Evolutionary conservation across 2,888 invertebrate genomes (phyloP), one percentile per base, ranked within the genome.

Genomic region (Chloroclysta siterata): DNA sequence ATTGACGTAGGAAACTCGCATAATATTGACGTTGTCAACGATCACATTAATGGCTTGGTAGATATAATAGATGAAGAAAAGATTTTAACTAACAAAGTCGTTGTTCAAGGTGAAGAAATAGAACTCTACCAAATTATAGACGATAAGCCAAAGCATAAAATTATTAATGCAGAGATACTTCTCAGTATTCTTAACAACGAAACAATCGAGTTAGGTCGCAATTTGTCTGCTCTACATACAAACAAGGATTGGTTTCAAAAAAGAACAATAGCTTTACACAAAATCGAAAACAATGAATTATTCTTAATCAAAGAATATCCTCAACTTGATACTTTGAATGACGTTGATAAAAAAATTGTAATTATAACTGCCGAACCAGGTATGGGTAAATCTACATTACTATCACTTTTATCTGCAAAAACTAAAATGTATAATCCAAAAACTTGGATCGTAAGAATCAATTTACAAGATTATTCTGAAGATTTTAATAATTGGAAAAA

Each of bases 401-500:
- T 48, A 13, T 48, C 48, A 28, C 48, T n/a, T 28, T 48, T 48
- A 28, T 22, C 48, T 11, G 28, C 22, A 28, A n/a, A 28, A 48
- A 28, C 22, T 5, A 48, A 48, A 13, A 28, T 6, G 6, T 5
- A 13, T n/a, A 5, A 48, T 48, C 48, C 28, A 7, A 29, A 48
- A 48, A 48, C 48, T n/a, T 48, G 48, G 48, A 48, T 48, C 13
- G 28, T 48, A 48, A 13, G n/a, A 6, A 28, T 48, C 3, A 6
- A 48, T 48, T 48, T 48, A 48, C n/a, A 48, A 48, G 48, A 48
- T 28, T 48, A 29, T 48, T 48, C 48, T 8, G n/a, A 48, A 29
- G 48, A 48, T 6, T 48, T 48, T n/a, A 28, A 28, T n/a, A 48
- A n/a, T 5, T 48, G 48, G 48, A 22, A 48, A 28, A 29, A 48